Base-by-base conservation (phyloP, 2,113 vertebrate species). In the Globicephala melas region DNA sequence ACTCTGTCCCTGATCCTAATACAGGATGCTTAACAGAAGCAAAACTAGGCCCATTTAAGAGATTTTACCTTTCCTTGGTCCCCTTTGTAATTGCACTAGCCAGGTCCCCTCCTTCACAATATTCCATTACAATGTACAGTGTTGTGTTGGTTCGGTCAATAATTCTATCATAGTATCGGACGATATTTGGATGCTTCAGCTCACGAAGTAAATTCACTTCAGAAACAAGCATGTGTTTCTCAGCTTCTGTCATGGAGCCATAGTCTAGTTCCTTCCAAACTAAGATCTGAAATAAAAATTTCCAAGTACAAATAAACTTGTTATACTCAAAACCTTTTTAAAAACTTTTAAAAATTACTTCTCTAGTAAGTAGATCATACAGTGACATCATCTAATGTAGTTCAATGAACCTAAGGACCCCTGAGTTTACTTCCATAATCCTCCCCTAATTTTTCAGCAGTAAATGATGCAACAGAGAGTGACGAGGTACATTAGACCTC, bases 251-350 rank as follows among this genome's bases (percentile, higher is more conserved):
- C 99, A 99, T 99, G 18, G 99, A 98, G 58, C 99, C 99, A 4
- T 99, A 99, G 97, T 99, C 99, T 41, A 99, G 98, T 96, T 99
- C 99, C 96, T 99, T 99, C 99, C 99, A 99, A 67, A 99, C 99
- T 2, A 99, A 98, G 71, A 99, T 96, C 99, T 99, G 85, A 55
- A 97, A 86, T 1, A 89, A 70, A 23, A 62, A 33, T 74, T n/a
- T 65, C 71, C 79, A 89, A 65, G 4, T n/a, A 44, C 41, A 21
- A 96, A 82, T 77, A 25, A 80, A 88, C 33, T 84, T 41, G 33
- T 21, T 65, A 36, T 38, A 62, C n/a, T 71, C 53, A 20, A 80
- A 96, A 74, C 65, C 36, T 23, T 80, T 47, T 13, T 23, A 10
- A 17, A 80, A 76, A 36, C 55, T 31, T 25, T 62, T 2, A 25